phyloP scores from a whole-genome alignment of 2,888 invertebrate species.

The Onchidella celtica region DNA sequence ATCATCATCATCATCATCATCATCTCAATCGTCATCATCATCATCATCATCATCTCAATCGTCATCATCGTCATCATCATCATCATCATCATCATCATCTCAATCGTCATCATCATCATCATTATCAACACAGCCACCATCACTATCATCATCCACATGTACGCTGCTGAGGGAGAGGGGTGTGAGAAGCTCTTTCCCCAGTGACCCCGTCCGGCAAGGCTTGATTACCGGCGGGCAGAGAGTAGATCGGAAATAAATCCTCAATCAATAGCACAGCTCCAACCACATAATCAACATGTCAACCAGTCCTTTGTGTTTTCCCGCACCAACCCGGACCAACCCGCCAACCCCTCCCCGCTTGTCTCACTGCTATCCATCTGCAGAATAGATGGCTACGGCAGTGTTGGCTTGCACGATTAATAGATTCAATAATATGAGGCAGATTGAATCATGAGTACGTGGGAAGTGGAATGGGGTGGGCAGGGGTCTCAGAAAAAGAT shows the following conservation, averaged over 20 bases:
- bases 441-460: neutral
- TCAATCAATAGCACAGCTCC: neutral
- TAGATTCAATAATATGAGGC: neutral
- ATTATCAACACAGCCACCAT: no score
- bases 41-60: no score
- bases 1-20: constrained; percentile 24
- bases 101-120: no score
- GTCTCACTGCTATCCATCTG: neutral
- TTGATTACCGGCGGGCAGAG: neutral
- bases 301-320: neutral
- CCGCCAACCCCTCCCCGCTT: no score
- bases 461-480: no score
- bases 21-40: no score
- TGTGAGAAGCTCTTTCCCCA: neutral
- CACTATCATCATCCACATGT: no score
- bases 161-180: neutral
- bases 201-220: neutral
- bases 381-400: neutral
- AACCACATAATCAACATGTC: constrained; percentile 12
- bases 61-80: no score
- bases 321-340: no score
- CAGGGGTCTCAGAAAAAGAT: no score
- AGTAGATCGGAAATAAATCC: neutral
- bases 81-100: no score
- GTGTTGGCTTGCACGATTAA: neutral